These are phyloP conservation scores for Ariopsis seemanni DNA, from an alignment of 2,113 vertebrate genomes.

Conservation along the genomic window DNA sequence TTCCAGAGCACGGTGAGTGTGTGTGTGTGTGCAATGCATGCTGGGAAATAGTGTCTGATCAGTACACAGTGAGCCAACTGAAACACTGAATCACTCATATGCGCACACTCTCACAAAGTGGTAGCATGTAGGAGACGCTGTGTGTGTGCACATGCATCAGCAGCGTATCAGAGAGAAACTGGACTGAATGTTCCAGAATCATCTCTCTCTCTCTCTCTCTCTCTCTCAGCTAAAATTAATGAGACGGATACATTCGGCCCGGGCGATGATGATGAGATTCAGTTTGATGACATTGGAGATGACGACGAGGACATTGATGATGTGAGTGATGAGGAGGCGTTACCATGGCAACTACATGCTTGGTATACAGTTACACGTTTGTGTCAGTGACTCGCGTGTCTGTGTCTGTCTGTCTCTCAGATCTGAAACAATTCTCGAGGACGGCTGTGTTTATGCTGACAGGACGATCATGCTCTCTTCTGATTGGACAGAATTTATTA, in stretches of 20 bases:
- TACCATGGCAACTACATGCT: constrained; percentile 71
- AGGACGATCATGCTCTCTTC: neutral
- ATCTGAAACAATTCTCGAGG: neutral
- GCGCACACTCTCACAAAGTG: too few relatives aligned
- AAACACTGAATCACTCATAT: too few relatives aligned
- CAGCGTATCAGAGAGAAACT: neutral
- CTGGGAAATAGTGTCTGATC: neutral
- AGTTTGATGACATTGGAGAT: constrained; percentile 96
- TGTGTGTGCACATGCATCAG: neutral
- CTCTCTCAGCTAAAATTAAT: constrained; percentile 94
- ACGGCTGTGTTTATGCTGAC: neutral
- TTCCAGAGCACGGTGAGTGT: constrained; percentile 92
- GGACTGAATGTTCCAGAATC: neutral
- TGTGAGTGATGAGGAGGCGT: constrained; percentile 88
- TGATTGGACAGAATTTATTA: neutral
- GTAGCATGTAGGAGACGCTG: too few relatives aligned
- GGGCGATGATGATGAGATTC: constrained; percentile 97
- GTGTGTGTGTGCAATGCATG: neutral
- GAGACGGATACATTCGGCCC: constrained; percentile 96
- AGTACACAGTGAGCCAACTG: neutral
- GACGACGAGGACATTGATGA: constrained; percentile 98
- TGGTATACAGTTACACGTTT: neutral
- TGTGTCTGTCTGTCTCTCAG: neutral
- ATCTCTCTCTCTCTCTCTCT: constrained; percentile 49
- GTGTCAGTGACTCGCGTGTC: constrained; percentile 62